These are phyloP conservation scores for Lasaia peninsularis DNA, from an alignment of 1,140 invertebrate species.

Conservation along the genomic window DNA sequence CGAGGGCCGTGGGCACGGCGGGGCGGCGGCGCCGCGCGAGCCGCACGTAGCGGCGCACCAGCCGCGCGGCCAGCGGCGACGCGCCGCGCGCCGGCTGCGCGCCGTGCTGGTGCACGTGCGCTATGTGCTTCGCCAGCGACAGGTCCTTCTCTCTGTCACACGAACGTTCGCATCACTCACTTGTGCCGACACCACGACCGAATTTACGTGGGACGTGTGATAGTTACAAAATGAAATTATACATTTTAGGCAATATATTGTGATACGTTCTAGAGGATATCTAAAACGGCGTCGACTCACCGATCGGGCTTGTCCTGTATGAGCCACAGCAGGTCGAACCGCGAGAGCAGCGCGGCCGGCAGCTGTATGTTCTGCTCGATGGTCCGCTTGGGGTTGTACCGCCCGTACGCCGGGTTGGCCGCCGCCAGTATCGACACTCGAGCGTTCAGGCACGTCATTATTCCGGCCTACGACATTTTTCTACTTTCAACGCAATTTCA, in stretches of 20 bases:
- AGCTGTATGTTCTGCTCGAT: slow-evolving; percentile 99
- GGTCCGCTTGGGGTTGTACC: slow-evolving; percentile 96
- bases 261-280: too few relatives aligned
- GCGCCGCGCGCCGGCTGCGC: slow-evolving; percentile 88
- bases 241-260: too few relatives aligned
- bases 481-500: too few relatives aligned
- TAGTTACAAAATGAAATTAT: background rate
- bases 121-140: slow-evolving; percentile 97
- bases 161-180: too few relatives aligned
- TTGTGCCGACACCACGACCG: slow-evolving; percentile 3
- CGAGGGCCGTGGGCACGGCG: slow-evolving; percentile 90
- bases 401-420: slow-evolving; percentile 98
- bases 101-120: slow-evolving; percentile 97
- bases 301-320: slow-evolving; percentile 96
- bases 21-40: slow-evolving; percentile 95
- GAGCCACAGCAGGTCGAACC: slow-evolving; percentile 98
- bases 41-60: slow-evolving; percentile 96
- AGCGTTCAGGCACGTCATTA: slow-evolving; percentile 98
- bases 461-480: slow-evolving; percentile 86
- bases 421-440: slow-evolving; percentile 98
- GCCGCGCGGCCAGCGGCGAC: slow-evolving; percentile 92
- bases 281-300: slow-evolving; percentile 39
- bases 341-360: slow-evolving; percentile 97
- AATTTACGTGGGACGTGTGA: slow-evolving; percentile 1
- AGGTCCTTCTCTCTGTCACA: slow-evolving; percentile 94